phyloP scores from a whole-genome alignment of 1,140 invertebrate species.

The Listronotus oregonensis region DNA sequence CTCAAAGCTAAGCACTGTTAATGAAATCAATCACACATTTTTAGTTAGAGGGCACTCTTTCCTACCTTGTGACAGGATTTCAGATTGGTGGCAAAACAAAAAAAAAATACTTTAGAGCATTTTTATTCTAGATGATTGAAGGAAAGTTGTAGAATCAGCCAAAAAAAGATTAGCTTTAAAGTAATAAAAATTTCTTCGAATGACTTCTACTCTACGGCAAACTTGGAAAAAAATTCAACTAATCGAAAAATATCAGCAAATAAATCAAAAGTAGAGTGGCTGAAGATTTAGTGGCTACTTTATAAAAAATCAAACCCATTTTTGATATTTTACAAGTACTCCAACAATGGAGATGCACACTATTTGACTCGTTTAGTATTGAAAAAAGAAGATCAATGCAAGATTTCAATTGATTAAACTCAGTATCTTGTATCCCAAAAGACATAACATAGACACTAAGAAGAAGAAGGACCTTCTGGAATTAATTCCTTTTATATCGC shows the following conservation, averaged over 20 bases:
- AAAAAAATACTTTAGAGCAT: constrained; percentile 33
- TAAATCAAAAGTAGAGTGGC: too few relatives aligned
- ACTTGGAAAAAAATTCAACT: too few relatives aligned
- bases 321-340: too few relatives aligned
- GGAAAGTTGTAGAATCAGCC: constrained; percentile 20
- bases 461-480: constrained; percentile 18
- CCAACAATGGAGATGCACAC: too few relatives aligned
- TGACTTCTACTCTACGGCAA: too few relatives aligned
- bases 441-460: not conserved
- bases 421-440: constrained; percentile 14
- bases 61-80: constrained; percentile 39
- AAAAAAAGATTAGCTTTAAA: constrained; percentile 25
- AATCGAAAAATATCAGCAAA: too few relatives aligned
- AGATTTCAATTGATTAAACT: not conserved
- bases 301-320: too few relatives aligned
- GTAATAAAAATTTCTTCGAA: too few relatives aligned
- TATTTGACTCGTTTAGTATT: too few relatives aligned
- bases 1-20: constrained; percentile 12
- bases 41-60: constrained; percentile 35
- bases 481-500: constrained; percentile 21
- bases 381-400: too few relatives aligned
- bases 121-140: constrained; percentile 32
- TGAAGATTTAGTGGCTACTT: too few relatives aligned
- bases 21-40: constrained; percentile 41
- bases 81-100: constrained; percentile 34